A percentile compares a stretch with the other conserved stretches of the same genome.
These are phyloP conservation scores for Kryptopterus vitreolus DNA, from an alignment of 2,797 vertebrate species.

Conservation along the genomic window DNA sequence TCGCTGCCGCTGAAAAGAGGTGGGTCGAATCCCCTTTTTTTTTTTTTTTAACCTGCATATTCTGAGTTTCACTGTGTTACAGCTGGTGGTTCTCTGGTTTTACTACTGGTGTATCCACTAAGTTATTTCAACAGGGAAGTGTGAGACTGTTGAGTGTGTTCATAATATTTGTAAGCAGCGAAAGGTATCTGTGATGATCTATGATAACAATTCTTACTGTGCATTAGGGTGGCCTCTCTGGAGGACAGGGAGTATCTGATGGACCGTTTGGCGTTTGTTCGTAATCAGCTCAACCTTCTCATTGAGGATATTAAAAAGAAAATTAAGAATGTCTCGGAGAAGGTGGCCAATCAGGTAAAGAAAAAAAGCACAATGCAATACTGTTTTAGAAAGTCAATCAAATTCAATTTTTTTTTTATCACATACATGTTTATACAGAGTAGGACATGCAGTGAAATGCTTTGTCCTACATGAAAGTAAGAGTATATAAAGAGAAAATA, in stretches of 20 bases:
- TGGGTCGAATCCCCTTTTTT: constrained; percentile 71
- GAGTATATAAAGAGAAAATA: too few relatives aligned
- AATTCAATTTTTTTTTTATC: too few relatives aligned
- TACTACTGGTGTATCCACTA: background rate
- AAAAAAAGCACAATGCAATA: background rate
- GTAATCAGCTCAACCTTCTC: constrained; percentile 86
- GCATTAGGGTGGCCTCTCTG: constrained; percentile 60
- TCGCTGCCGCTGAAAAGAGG: constrained; percentile 95
- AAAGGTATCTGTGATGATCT: background rate
- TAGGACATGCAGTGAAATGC: too few relatives aligned
- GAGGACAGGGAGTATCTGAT: constrained; percentile 88
- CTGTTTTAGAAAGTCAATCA: background rate
- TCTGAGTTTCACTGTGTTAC: background rate
- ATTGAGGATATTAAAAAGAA: constrained; percentile 87
- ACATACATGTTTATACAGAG: too few relatives aligned
- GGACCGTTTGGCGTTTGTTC: constrained; percentile 88
- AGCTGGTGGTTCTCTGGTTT: background rate
- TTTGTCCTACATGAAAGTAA: too few relatives aligned
- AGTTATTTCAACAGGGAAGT: background rate
- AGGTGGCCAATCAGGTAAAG: constrained; percentile 85
- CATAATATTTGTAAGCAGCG: background rate
- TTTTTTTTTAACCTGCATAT: background rate
- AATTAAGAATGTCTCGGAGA: constrained; percentile 87
- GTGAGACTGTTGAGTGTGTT: background rate
- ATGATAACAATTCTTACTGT: background rate